Base-by-base conservation (phyloP, 2,797 vertebrate species). In the Hoplostethus mediterraneus region DNA sequence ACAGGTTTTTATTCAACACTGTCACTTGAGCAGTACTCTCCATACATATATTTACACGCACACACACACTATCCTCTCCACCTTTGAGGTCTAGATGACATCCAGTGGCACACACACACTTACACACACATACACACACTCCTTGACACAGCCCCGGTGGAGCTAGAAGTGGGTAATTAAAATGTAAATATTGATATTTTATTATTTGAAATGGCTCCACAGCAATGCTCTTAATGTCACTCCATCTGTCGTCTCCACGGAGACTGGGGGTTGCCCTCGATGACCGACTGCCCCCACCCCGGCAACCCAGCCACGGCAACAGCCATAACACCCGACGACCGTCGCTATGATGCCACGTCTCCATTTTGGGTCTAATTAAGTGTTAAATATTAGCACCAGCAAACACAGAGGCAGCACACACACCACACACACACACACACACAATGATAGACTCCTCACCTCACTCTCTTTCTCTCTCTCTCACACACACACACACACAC, bases 101-200 rank as follows among this genome's bases (percentile, higher is more conserved):
- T 66, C 57, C 62, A 21, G 57, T 25, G 31, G 49, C 67, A 62
- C 73, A 49, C 52, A 33, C 61, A 64, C 63, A 71, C 76, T 70
- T 68, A 95, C 94, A 93, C 94, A 93, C 94, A 93, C 89, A 93
- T 92, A 93, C 91, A 91, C 94, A 72, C 65, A 75, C 68, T 84
- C 73, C 84, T 87, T 96, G 95, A 97, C 96, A 96, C 92, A 92
- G 88, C 90, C 94, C 94, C 95, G 94, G 94, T 92, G 94, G 95
- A 94, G 94, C 95, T 94, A 92, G 96, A 90, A 96, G 95, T 95
- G 96, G 96, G 96, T 98, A 98, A 99, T 99, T 99, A 99, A 99
- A 99, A 99, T 99, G 97, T 99, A 98, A 99, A 99, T 99, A 98
- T 99, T 99, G 97, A 98, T 99, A 99, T 99, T 99, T 98, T 97